phyloP scores from a whole-genome alignment of 1,140 invertebrate genomes.

The Tetramorium simillimum region DNA sequence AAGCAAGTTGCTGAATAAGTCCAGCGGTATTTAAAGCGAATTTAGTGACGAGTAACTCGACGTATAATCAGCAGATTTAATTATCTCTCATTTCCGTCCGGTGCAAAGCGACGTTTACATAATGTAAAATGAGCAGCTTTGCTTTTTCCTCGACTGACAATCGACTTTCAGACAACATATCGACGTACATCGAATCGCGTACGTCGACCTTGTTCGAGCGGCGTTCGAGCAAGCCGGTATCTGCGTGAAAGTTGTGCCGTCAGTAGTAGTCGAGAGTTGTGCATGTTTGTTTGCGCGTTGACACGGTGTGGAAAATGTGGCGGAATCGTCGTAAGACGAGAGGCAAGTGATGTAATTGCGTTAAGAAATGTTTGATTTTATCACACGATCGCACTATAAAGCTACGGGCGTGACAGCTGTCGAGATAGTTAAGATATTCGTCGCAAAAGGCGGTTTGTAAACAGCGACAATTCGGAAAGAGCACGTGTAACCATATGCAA shows the following conservation, averaged over 20 bases:
- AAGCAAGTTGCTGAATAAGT: neutral
- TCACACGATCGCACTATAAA: neutral
- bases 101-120: neutral
- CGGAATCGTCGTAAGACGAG: conserved; percentile 30
- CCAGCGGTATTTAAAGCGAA: neutral
- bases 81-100: neutral
- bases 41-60: neutral
- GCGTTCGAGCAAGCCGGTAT: neutral
- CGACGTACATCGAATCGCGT: neutral
- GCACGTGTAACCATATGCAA: neutral
- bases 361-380: conserved; percentile 3
- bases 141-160: neutral
- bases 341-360: conserved; percentile 20
- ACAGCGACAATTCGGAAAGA: neutral
- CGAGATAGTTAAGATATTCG: neutral
- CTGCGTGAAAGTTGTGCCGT: conserved; percentile 24
- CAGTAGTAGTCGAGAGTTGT: conserved; percentile 25
- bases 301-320: conserved; percentile 26
- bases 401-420: neutral
- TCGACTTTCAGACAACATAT: neutral
- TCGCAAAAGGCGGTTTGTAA: neutral
- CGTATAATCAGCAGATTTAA: conserved; percentile 27
- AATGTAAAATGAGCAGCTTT: neutral
- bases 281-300: neutral
- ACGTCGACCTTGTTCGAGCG: conserved; percentile 5